These are phyloP conservation scores for Teinopalpus imperialis DNA, from an alignment of 2,888 invertebrate species.

Conservation along the genomic window DNA sequence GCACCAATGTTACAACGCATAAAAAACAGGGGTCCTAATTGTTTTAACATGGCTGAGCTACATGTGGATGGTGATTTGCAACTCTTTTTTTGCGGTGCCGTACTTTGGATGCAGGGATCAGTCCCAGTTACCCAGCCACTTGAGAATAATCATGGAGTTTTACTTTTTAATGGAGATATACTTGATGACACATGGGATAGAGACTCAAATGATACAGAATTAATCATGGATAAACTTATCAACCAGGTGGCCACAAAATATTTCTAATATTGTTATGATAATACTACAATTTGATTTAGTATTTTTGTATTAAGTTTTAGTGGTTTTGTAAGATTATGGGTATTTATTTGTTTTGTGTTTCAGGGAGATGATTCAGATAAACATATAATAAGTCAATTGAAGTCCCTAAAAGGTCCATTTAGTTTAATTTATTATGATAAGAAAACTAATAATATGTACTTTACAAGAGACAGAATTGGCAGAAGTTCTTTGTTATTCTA, in stretches of 20 bases:
- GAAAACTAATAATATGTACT: constrained; percentile 83
- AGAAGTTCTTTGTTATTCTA: constrained; percentile 90
- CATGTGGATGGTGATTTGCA: constrained; percentile 34
- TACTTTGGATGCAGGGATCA: constrained; percentile 93
- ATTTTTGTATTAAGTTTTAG: too few relatives aligned
- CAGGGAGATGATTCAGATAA: constrained; percentile 39
- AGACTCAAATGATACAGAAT: constrained; percentile 75
- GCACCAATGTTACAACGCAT: constrained; percentile 59
- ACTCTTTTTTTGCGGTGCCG: constrained; percentile 76
- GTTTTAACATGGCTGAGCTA: constrained; percentile 41
- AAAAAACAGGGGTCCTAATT: constrained; percentile 83
- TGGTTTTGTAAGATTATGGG: too few relatives aligned
- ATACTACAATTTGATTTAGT: too few relatives aligned
- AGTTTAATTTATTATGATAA: constrained; percentile 90
- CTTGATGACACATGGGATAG: constrained; percentile 78
- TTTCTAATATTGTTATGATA: too few relatives aligned
- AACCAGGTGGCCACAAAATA: constrained; percentile 30
- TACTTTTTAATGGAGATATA: constrained; percentile 95
- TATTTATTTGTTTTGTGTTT: too few relatives aligned
- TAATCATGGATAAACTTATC: constrained; percentile 64
- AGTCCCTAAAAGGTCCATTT: constrained; percentile 89
- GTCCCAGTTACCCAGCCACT: constrained; percentile 85
- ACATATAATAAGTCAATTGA: constrained; percentile 72
- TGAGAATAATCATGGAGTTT: constrained; percentile 80
- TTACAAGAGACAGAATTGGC: constrained; percentile 93